Conservation (phyloP, 2,113 vertebrate species). For the Macrotis lagotis region DNA sequence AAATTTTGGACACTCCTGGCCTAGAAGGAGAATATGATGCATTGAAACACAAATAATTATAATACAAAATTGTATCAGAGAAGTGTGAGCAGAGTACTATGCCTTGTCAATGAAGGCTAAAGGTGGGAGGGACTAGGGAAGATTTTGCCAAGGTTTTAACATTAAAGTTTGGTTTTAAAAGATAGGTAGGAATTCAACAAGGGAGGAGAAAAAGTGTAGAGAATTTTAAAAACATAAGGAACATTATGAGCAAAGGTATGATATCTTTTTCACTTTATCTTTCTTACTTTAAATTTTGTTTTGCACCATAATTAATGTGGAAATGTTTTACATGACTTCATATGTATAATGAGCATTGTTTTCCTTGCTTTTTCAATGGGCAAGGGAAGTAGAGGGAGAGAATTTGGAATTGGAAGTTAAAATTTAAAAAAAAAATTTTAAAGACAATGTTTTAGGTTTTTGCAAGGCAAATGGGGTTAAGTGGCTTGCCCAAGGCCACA, state of each 20-base stretch:
- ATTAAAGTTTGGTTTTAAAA: background rate
- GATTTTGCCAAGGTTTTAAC: background rate
- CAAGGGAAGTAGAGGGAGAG: background rate
- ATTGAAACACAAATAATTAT: background rate
- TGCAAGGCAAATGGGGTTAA: no score
- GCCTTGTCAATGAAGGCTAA: background rate
- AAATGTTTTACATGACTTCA: background rate
- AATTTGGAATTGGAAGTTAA: background rate
- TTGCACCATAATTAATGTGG: background rate
- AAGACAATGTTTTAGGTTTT: no score
- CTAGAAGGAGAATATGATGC: background rate
- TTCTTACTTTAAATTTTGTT: background rate
- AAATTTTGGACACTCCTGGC: no score
- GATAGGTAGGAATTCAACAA: background rate
- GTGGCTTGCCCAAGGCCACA: no score
- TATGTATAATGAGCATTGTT: background rate
- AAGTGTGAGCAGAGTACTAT: background rate
- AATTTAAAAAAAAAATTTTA: no score
- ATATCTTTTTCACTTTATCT: background rate
- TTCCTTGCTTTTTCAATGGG: background rate
- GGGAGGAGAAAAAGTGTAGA: background rate
- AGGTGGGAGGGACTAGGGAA: background rate
- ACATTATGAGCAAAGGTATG: background rate
- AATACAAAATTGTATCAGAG: background rate
- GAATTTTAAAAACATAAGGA: background rate